Conservation (phyloP, 1,140 invertebrate species). For the Papilio polytes region DNA sequence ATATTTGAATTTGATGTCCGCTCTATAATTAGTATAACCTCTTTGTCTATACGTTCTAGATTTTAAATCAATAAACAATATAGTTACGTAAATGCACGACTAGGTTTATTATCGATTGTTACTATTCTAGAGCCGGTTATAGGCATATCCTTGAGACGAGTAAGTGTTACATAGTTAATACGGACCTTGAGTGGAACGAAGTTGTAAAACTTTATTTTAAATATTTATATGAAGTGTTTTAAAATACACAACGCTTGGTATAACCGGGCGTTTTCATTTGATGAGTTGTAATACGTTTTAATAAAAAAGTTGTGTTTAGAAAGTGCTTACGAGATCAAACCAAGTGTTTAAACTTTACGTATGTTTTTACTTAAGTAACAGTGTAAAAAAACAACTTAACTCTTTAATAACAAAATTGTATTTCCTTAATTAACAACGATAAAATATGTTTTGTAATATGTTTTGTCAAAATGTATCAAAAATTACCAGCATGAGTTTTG, state of each 20-base stretch:
- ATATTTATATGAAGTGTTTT: slow-evolving; percentile 3
- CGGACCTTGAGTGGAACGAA: slow-evolving; percentile 17
- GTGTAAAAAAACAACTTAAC: too few relatives aligned
- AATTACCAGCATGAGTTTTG: background rate
- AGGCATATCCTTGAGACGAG: slow-evolving; percentile 28
- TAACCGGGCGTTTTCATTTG: background rate
- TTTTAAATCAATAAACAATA: background rate
- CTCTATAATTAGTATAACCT: background rate
- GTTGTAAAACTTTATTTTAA: slow-evolving; percentile 14
- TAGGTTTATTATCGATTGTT: slow-evolving; percentile 30
- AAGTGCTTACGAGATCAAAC: too few relatives aligned
- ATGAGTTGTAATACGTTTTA: background rate
- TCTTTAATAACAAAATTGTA: too few relatives aligned
- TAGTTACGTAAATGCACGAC: slow-evolving; percentile 8
- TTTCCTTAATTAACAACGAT: too few relatives aligned
- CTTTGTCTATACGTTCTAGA: background rate
- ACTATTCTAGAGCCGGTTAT: slow-evolving; percentile 26
- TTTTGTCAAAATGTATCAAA: too few relatives aligned
- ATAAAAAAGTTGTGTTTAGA: too few relatives aligned
- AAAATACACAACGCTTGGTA: background rate
- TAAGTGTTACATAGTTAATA: slow-evolving; percentile 32
- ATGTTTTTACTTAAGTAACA: too few relatives aligned
- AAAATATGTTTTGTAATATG: too few relatives aligned
- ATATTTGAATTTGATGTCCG: too few relatives aligned
- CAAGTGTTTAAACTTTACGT: too few relatives aligned